Evolutionary conservation across 2,888 invertebrate species (phyloP).

Genomic region (Pseudococcus viburni): DNA sequence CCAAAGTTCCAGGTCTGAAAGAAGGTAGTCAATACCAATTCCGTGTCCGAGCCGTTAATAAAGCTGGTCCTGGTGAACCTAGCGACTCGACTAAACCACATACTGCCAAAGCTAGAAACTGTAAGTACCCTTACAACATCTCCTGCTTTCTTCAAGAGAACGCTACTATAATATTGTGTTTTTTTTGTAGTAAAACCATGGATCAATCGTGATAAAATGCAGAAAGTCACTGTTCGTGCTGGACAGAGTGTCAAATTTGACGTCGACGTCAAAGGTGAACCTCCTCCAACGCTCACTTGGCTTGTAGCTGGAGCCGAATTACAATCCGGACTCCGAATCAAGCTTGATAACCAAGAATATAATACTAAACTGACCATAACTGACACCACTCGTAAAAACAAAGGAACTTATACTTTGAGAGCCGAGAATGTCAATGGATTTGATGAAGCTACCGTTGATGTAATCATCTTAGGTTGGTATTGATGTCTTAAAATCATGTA

Average conservation of each 20-base stretch:
- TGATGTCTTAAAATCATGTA: not conserved
- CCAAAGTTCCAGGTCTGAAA: conserved; percentile 86
- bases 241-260: conserved; percentile 92
- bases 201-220: conserved; percentile 95
- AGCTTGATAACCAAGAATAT: conserved; percentile 92
- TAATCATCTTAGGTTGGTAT: conserved; percentile 82
- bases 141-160: conserved; percentile 21
- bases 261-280: conserved; percentile 96
- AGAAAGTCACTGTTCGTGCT: conserved; percentile 88
- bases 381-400: conserved; percentile 86
- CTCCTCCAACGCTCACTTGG: conserved; percentile 92
- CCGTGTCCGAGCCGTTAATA: conserved; percentile 94
- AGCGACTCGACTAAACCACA: conserved; percentile 91
- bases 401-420: conserved; percentile 90
- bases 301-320: conserved; percentile 79
- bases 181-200: conserved; percentile 86
- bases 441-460: conserved; percentile 94
- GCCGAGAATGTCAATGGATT: conserved; percentile 94
- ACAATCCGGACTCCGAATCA: conserved; percentile 79
- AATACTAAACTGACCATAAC: conserved; percentile 87
- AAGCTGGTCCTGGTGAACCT: conserved; percentile 93
- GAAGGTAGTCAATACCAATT: conserved; percentile 96
- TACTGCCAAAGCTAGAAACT: conserved; percentile 87
- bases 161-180: not conserved
- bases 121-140: conserved; percentile 75